Evolutionary conservation across 23 tunicate genomes (phyloP).

Genomic region (Styela clava): DNA sequence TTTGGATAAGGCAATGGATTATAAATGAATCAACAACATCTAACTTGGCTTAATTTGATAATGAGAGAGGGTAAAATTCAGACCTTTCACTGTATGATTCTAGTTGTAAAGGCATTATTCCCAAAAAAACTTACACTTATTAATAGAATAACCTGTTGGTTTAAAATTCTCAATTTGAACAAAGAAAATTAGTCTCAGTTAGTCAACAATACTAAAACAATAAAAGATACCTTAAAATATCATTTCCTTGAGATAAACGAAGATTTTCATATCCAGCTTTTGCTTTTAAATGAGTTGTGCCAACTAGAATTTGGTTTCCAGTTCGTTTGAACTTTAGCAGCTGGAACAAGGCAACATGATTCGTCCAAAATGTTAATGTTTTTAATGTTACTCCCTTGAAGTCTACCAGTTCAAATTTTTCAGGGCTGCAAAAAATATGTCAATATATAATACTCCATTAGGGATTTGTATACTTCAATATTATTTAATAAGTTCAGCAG

Average conservation of each 20-base stretch:
- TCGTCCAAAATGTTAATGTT: slow-evolving; percentile 7
- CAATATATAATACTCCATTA: not conserved
- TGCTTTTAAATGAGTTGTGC: slow-evolving; percentile 6
- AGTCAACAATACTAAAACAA: too few species aligned
- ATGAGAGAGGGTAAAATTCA: too few species aligned
- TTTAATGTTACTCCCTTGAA: not conserved
- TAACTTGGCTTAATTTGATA: too few species aligned
- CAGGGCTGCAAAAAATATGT: not conserved
- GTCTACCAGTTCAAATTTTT: slow-evolving; percentile 6
- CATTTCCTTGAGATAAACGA: not conserved
- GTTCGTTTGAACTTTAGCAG: not conserved
- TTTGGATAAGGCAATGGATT: too few species aligned
- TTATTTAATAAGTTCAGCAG: too few species aligned
- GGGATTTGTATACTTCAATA: not conserved
- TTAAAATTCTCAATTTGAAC: too few species aligned
- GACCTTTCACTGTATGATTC: too few species aligned
- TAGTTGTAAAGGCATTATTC: too few species aligned
- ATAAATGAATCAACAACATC: too few species aligned
- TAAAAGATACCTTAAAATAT: not conserved
- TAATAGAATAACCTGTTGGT: too few species aligned
- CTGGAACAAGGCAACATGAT: slow-evolving; percentile 1
- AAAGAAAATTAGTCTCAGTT: too few species aligned
- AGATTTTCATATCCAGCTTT: slow-evolving; percentile 3
- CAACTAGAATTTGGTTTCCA: not conserved
- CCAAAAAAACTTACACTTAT: too few species aligned